Base-by-base conservation (phyloP, 2,797 vertebrate genomes). In the Orestias chungarensis region DNA sequence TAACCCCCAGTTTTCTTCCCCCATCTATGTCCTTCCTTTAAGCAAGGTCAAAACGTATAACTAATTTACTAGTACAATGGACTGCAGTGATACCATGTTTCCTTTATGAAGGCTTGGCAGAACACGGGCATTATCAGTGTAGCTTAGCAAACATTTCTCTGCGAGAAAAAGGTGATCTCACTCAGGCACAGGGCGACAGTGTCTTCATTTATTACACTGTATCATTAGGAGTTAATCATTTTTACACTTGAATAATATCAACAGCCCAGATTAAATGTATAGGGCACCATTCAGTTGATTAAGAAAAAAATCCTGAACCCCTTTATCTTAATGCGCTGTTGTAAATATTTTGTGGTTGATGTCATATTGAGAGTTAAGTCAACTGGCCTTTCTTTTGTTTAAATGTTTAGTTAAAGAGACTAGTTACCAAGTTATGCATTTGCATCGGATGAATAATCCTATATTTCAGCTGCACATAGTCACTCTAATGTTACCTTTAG, bases 41-140 rank as follows among this genome's bases (percentile, higher is more conserved):
- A 80, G 74, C 66, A 80, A 87, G 82, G 77, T 82, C 77, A 82
- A 82, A 85, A 73, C 73, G 68, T 79, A 80, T 74, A 86, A 84
- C 79, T 72, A 81, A 83, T 89, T 74, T 74, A 61, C 29, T 0
- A 38, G 64, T 38, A 82, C 70, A 84, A 86, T 89, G 44, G 68
- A 50, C 68, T 62, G 71, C 69, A 38, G 29, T 10, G 55, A 88
- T 74, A 73, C 61, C 68, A 59, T 33, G 69, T 82, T 76, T 47
- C 71, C 78, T 80, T 85, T 79, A 86, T 85, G 87, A 82, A 89
- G 84, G 82, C 74, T 69, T 83, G 78, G 85, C 59, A 81, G 83
- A 87, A 88, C 75, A 69, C 61, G 25, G 67, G 67, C 5, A 50
- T 82, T 82, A 90, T 90, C 84, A 82, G 82, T 73, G 62, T 27